Base-by-base conservation (phyloP, 2,113 vertebrate genomes). In the Colaptes auratus region DNA sequence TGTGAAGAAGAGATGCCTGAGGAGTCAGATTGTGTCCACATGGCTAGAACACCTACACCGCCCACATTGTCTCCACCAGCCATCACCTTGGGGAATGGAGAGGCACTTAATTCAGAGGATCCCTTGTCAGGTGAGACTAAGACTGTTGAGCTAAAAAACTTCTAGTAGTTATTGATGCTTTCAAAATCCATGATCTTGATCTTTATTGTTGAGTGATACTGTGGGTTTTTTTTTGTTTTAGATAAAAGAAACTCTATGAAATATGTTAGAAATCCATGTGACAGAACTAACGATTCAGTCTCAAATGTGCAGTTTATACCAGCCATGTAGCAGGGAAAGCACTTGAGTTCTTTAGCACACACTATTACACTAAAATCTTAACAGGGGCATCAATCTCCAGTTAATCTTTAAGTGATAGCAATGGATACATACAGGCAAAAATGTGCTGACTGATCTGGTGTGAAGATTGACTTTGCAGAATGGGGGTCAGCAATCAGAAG, bases 1-100 rank as follows among this genome's bases (percentile, higher is more conserved):
- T 98, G 98, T 83, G 95, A 98, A 70, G 98, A 98, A 82, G 98
- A 98, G 89, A 97, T 97, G 95, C 98, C 97, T 1, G 98, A 98
- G 73, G 98, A 98, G 48, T 85, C 96, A 6, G 95, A 97, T 15
- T 96, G 97, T 96, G 93, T 97, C 42, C 97, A 96, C 39, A 97
- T 95, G 95, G 97, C 97, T 39, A 96, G 97, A 88, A 98, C 96
- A 2, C 97, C 98, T 1, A 98, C 98, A 1, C 97, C 98, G 9
- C 98, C 98, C 44, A 97, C 97, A 2, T 67, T 97, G 90, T 98
- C 98, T 53, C 98, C 98, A 53, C 97, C 98, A 79, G 97, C 97
- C 61, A 93, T 98, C 64, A 97, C 98, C 56, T 90, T 98, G 95
- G 97, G 97, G 30, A 97, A 97, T 76, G 98, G 98, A 92, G 98